Conservation (phyloP, 2,113 vertebrate genomes). For the Phaethon lepturus region DNA sequence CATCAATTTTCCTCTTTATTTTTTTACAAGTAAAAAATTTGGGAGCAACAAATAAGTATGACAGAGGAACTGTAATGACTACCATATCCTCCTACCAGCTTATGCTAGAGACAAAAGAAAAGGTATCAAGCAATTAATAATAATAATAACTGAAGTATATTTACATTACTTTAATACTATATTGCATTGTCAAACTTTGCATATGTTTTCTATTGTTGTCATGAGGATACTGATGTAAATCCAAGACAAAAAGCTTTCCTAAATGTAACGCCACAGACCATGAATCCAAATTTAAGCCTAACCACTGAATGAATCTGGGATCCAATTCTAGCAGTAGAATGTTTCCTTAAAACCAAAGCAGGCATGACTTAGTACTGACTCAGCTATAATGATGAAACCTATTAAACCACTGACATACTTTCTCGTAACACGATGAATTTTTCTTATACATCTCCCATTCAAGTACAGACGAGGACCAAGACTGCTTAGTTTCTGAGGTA, state of each 20-base stretch:
- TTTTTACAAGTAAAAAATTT: neutral
- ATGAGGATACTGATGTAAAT: neutral
- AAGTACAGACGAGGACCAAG: slow-evolving; percentile 20
- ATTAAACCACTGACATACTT: neutral
- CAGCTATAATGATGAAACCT: neutral
- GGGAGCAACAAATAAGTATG: neutral
- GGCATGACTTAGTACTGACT: neutral
- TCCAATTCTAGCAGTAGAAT: neutral
- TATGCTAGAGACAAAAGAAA: neutral
- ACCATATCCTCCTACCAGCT: neutral
- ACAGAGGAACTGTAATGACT: neutral
- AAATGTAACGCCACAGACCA: neutral
- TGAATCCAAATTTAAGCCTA: neutral
- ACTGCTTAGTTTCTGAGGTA: neutral
- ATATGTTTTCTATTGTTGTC: neutral
- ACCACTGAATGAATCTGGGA: neutral
- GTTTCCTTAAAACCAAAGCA: neutral
- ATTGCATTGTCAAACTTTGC: neutral
- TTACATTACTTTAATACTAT: neutral
- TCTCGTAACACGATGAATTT: neutral
- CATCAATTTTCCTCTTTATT: neutral
- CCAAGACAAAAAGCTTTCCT: neutral
- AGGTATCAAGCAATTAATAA: neutral
- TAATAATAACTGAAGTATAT: neutral
- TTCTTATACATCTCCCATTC: slow-evolving; percentile 21